Base-by-base conservation (phyloP, 2,113 vertebrate genomes). In the Paedocypris sp. region DNA sequence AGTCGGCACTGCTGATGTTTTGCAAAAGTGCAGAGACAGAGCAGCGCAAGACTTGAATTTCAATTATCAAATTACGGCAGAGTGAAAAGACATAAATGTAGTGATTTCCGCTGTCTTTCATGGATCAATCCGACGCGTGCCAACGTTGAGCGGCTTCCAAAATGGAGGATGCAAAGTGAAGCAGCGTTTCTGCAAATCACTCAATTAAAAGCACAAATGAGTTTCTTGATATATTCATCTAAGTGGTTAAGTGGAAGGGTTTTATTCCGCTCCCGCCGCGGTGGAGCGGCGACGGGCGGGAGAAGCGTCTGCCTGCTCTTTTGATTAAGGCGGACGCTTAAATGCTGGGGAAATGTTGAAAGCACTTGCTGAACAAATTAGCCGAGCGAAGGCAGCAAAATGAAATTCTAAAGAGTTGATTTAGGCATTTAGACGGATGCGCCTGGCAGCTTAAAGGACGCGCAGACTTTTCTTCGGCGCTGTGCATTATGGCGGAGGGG, bases 1-100 rank as follows among this genome's bases (percentile, higher is more conserved):
- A 76, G 83, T 80, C 79, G 79, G 81, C 80, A 70, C 84, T 90
- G 88, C 90, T 88, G 89, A 87, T 87, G 85, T 82, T 73, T 73
- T 80, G 73, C 85, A 85, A 92, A 93, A 94, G 91, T 92, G 90
- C 91, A 92, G 89, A 88, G 89, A 88, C 87, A 85, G 91, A 97
- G n/a, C n/a, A n/a, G n/a, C n/a, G n/a, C n/a, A n/a, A n/a, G 95
- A 97, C 93, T 94, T 85, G 95, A 98, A 98, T 98, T 96, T 97
- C 92, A 97, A 98, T 98, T 98, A 98, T 97, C 97, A 95, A 86
- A 98, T 98, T 93, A 97, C 78, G 84, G 85, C 84, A 79, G 97
- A 98, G 97, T 98, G 94, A 96, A 97, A 97, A 93, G 89, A 91
- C 90, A 91, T 95, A 97, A 97, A 93, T 97, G 93, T 94, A 91